Percentiles rank a stretch among this genome's conserved stretches.
Evolutionary conservation across 2,888 invertebrate species (phyloP).

Genomic region (Parthenolecanium corni): DNA sequence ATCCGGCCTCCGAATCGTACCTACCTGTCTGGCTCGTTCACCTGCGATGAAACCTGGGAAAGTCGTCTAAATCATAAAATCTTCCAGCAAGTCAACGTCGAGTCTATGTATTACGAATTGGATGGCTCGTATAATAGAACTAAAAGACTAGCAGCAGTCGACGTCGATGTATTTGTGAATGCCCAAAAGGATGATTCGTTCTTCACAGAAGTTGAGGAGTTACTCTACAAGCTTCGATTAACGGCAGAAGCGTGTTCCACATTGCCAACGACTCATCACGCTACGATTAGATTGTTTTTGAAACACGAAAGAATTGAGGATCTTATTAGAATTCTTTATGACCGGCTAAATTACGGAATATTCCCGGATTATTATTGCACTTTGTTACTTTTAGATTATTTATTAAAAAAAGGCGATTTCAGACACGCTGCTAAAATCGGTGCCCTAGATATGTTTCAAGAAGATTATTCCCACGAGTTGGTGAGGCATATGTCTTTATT

Average conservation of each 20-base stretch:
- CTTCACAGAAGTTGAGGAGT: slow-evolving; percentile 59
- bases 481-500: slow-evolving; percentile 56
- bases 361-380: slow-evolving; percentile 73
- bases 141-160: slow-evolving; percentile 58
- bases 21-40: slow-evolving; percentile 54
- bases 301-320: slow-evolving; percentile 48
- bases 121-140: slow-evolving; percentile 53
- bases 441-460: slow-evolving; percentile 73
- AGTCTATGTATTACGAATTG: slow-evolving; percentile 57
- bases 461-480: slow-evolving; percentile 64
- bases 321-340: slow-evolving; percentile 59
- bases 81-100: slow-evolving; percentile 50
- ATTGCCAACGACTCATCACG: slow-evolving; percentile 70
- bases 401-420: slow-evolving; percentile 56
- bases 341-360: slow-evolving; percentile 76
- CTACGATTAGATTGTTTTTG: slow-evolving; percentile 54
- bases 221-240: slow-evolving; percentile 58
- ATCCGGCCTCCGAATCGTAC: neutral
- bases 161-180: slow-evolving; percentile 73
- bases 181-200: slow-evolving; percentile 46
- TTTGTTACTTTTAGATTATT: slow-evolving; percentile 67
- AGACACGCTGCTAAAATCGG: slow-evolving; percentile 64
- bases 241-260: slow-evolving; percentile 58
- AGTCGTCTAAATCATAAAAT: slow-evolving; percentile 50
- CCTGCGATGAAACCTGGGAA: slow-evolving; percentile 60